Evolutionary conservation across 2,797 vertebrate species (phyloP), one percentile per base, ranked within the genome.

Genomic region (Naso thynnoides): DNA sequence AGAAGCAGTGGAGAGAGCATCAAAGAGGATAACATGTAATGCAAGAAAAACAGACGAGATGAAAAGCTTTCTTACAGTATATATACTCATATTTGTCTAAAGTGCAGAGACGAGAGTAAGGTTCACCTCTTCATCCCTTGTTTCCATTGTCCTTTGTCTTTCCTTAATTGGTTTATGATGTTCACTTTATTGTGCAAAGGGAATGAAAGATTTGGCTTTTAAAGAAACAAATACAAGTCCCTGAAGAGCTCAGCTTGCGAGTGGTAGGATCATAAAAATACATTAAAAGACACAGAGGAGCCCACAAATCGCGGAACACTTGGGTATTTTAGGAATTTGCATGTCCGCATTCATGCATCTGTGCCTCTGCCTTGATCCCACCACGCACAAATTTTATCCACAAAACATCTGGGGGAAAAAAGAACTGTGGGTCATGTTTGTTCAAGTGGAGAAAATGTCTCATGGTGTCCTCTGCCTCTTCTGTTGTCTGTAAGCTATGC

Each of bases 371-470:
- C 76, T 73, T 65, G 29, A 83, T 80, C 61, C 71, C 58, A 75
- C 67, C 53, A 49, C 77, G 52, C 72, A 70, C 54, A 74, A 36
- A 73, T 77, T 59, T 61, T 76, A 79, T 79, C 70, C 64, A 65
- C 72, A 73, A 83, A 83, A 75, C 33, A 29, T 21, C 72, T 73
- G 70, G 72, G 70, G 72, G 9, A 33, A 31, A 83, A 83, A 74
- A 50, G 70, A 86, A 75, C 33, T 67, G 24, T 16, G 72, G 79
- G 83, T 84, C 73, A 64, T 77, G 79, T 82, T 82, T 77, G 73
- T 74, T 88, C 59, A 81, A 76, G 78, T 81, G 77, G 53, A 66
- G 45, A 83, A 79, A 87, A 84, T 73, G 78, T 83, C 69, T 83
- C 55, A 60, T 69, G 76, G 82, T 79, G 73, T 76, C 70, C 53